phyloP scores from a whole-genome alignment of 2,797 vertebrate genomes.

The Acanthiza pusilla region DNA sequence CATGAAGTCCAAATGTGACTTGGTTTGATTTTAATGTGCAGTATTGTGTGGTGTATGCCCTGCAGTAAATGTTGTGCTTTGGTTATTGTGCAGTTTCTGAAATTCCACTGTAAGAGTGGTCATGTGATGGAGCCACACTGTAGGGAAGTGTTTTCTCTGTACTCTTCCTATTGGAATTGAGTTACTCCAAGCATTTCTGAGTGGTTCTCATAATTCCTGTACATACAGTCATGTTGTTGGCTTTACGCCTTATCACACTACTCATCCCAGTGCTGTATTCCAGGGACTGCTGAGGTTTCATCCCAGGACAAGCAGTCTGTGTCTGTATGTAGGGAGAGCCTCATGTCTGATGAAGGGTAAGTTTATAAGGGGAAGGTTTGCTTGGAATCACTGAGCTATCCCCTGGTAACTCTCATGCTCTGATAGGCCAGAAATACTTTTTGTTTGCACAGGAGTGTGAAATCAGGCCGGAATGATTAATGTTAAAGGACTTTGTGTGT shows the following conservation, averaged over 20 bases:
- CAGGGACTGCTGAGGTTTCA: not conserved
- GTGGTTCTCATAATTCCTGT: not conserved
- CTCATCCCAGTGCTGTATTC: not conserved
- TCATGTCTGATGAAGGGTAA: not conserved
- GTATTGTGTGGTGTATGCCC: not conserved
- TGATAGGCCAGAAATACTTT: not conserved
- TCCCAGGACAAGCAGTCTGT: not conserved
- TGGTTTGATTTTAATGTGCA: not conserved
- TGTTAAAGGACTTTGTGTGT: not conserved
- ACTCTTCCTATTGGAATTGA: not conserved
- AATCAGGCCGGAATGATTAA: not conserved
- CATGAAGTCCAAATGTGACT: not conserved
- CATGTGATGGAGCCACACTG: not conserved
- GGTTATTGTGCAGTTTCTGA: not conserved
- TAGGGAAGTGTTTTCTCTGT: not conserved
- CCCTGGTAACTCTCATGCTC: not conserved
- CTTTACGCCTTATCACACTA: not conserved
- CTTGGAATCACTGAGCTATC: not conserved
- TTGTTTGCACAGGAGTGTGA: not conserved
- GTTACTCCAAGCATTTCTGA: not conserved
- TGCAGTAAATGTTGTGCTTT: not conserved
- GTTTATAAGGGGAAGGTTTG: not conserved
- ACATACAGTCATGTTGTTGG: not conserved
- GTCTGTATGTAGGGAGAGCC: not conserved
- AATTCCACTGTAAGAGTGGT: not conserved